Percentiles rank a stretch among this genome's conserved stretches.
Conservation (phyloP, 2,888 invertebrate species). For the Amorpha juglandis region DNA sequence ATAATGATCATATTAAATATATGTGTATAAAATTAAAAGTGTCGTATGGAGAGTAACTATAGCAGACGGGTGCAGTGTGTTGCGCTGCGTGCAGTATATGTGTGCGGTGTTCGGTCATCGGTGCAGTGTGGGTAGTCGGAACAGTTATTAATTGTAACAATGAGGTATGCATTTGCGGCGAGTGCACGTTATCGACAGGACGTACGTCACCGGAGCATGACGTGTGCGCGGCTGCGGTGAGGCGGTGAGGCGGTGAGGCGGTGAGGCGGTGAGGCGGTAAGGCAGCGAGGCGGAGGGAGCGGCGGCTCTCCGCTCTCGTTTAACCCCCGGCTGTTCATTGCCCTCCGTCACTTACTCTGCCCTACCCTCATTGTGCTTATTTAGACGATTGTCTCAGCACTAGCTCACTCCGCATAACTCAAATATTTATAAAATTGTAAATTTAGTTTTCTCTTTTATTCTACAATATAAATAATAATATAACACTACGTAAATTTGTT, state of each 20-base stretch:
- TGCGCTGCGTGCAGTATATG: not conserved
- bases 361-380: slow-evolving; percentile 59
- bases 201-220: slow-evolving; percentile 74
- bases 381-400: slow-evolving; percentile 43
- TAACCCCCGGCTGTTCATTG: slow-evolving; percentile 62
- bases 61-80: not conserved
- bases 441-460: not conserved
- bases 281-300: not conserved
- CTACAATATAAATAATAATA: not conserved
- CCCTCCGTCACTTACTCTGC: slow-evolving; percentile 52
- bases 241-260: not conserved
- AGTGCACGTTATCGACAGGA: slow-evolving; percentile 59
- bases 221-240: slow-evolving; percentile 48
- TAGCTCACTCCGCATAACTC: slow-evolving; percentile 34
- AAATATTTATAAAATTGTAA: slow-evolving; percentile 25
- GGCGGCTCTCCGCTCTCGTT: slow-evolving; percentile 37
- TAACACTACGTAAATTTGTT: not conserved
- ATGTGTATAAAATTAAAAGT: slow-evolving; percentile 8
- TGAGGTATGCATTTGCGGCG: slow-evolving; percentile 46
- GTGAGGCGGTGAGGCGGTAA: not conserved
- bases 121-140: slow-evolving; percentile 33
- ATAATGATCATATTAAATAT: not conserved
- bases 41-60: not conserved
- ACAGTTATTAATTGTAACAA: slow-evolving; percentile 49
- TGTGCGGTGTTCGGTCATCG: not conserved